A percentile compares a stretch with the other conserved stretches of the same genome.
Evolutionary conservation across 1,140 invertebrate genomes (phyloP).

Genomic region (Pteromalus puparum): DNA sequence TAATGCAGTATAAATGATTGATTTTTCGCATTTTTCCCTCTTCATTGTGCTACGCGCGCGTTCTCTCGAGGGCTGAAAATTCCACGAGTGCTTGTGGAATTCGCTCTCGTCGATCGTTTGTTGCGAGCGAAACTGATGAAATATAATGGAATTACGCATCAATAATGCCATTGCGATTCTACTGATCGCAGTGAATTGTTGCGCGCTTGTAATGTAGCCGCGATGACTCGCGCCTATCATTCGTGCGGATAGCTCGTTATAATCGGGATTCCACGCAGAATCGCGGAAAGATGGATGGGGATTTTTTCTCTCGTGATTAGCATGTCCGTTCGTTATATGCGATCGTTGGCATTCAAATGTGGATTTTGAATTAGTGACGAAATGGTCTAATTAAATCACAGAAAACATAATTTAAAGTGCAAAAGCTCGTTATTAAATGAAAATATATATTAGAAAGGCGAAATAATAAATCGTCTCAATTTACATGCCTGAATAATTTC

Average conservation of each 20-base stretch:
- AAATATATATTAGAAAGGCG: no score
- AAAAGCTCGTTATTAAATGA: no score
- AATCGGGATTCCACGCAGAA: neutral
- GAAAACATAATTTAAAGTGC: no score
- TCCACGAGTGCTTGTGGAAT: neutral
- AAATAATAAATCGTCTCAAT: no score
- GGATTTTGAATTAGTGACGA: no score
- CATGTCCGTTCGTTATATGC: no score
- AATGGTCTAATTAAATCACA: no score
- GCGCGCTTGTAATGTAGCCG: neutral
- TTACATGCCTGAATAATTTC: no score
- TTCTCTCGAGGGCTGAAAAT: neutral
- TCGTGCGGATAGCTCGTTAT: neutral
- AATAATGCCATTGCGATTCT: conserved; percentile 23
- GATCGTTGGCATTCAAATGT: no score
- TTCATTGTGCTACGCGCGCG: neutral
- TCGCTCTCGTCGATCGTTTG: neutral
- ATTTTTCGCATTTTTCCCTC: neutral
- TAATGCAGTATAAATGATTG: conserved; percentile 32
- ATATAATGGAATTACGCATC: conserved; percentile 33
- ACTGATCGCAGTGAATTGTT: neutral
- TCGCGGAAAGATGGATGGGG: neutral
- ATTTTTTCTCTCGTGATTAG: neutral
- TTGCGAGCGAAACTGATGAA: neutral
- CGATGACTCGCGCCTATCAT: neutral